Evolutionary conservation across 2,888 invertebrate species (phyloP).

Genomic region (Drosophila koepferae): DNA sequence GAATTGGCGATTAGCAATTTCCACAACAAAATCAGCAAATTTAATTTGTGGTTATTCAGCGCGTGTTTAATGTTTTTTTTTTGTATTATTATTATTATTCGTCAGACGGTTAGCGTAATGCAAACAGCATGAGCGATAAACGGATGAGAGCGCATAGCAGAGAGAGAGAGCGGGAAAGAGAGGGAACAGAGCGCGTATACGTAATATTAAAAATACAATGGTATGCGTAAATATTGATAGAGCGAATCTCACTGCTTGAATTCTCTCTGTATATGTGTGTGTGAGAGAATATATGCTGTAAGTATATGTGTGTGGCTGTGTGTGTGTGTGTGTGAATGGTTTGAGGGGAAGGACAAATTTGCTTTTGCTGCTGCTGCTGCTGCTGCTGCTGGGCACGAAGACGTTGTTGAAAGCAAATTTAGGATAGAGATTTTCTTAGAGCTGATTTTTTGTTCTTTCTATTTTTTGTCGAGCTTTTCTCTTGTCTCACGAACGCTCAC

Average conservation of each 20-base stretch:
- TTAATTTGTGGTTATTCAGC: constrained; percentile 28
- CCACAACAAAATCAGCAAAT: constrained; percentile 8
- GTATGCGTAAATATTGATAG: constrained; percentile 79
- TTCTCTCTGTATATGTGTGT: constrained; percentile 23
- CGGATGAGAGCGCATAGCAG: constrained; percentile 3
- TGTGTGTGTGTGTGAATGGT: constrained; percentile 25
- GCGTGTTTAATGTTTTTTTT: constrained; percentile 45
- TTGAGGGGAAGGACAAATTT: constrained; percentile 62
- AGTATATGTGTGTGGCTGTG: constrained; percentile 21
- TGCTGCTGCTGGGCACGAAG: constrained; percentile 61
- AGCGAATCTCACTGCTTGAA: constrained; percentile 49
- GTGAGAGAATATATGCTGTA: constrained; percentile 19
- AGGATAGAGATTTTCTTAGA: constrained; percentile 80
- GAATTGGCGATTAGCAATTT: constrained; percentile 32
- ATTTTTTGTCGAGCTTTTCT: constrained; percentile 55
- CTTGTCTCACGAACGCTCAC: constrained; percentile 34
- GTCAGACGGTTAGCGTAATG: constrained; percentile 23
- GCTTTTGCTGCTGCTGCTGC: constrained; percentile 61
- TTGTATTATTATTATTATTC: constrained; percentile 12
- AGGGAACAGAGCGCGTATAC: constrained; percentile 61
- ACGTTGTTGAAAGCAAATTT: constrained; percentile 71
- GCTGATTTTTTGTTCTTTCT: constrained; percentile 45
- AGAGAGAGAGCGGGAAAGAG: constrained; percentile 13
- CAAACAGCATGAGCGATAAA: constrained; percentile 17
- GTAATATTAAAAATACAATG: constrained; percentile 73